Conservation (phyloP, 2,797 vertebrate species). For the Euthynnus affinis region DNA sequence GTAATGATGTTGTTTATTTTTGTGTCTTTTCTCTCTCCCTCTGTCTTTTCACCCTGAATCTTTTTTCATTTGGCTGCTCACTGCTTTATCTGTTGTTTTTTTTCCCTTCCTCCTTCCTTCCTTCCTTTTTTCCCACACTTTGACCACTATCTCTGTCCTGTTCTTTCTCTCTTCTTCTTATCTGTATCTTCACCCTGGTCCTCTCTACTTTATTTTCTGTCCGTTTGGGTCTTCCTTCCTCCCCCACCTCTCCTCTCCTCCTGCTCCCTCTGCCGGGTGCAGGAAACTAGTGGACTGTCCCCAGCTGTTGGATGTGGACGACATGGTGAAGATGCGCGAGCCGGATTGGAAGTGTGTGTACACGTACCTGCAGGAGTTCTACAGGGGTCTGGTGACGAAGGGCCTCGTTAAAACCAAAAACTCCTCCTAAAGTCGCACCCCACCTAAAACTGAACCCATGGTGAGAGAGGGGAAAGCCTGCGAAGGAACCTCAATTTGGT, state of each 20-base stretch:
- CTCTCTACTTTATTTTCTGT: slow-evolving; percentile 40
- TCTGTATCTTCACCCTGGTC: slow-evolving; percentile 24
- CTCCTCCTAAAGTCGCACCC: slow-evolving; percentile 90
- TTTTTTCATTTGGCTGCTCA: slow-evolving; percentile 85
- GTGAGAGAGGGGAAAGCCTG: slow-evolving; percentile 89
- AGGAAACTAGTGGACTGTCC: slow-evolving; percentile 98
- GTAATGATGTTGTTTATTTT: slow-evolving; percentile 87
- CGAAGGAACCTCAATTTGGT: slow-evolving; percentile 66
- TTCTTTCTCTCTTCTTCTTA: slow-evolving; percentile 59
- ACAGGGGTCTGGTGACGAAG: slow-evolving; percentile 99
- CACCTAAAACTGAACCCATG: slow-evolving; percentile 86
- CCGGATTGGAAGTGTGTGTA: slow-evolving; percentile 99
- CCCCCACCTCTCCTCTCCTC: slow-evolving; percentile 70
- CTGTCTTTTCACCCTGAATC: slow-evolving; percentile 75
- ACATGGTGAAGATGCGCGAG: slow-evolving; percentile 99
- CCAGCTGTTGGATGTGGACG: slow-evolving; percentile 99
- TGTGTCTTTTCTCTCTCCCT: slow-evolving; percentile 74
- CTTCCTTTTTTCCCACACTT: slow-evolving; percentile 54
- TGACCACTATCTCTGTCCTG: slow-evolving; percentile 61
- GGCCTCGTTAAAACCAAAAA: slow-evolving; percentile 99
- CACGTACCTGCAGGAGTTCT: slow-evolving; percentile 99
- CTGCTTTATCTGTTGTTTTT: slow-evolving; percentile 69
- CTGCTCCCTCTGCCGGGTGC: slow-evolving; percentile 73
- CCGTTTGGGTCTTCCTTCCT: slow-evolving; percentile 42
- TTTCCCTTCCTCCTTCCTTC: slow-evolving; percentile 37